Evolutionary conservation across 1,140 invertebrate species (phyloP).

Genomic region (Argopecten irradians): DNA sequence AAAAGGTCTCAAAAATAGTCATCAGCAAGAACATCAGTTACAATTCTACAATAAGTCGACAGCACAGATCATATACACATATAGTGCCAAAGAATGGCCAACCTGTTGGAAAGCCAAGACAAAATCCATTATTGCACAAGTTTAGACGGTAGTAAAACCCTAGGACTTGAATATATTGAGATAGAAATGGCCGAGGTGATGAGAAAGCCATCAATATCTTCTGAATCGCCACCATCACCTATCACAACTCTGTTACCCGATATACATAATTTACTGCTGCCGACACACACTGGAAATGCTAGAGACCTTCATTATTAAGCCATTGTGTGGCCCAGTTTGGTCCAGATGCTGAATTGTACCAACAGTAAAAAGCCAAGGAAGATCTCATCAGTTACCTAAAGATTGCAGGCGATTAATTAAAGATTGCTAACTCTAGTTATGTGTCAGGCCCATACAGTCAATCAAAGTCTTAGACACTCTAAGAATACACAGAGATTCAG

Average conservation of each 20-base stretch:
- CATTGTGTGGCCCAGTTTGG: not conserved
- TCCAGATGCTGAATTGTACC: not conserved
- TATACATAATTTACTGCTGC: not conserved
- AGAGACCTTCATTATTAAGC: not conserved
- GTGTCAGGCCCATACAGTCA: not conserved
- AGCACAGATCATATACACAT: too few species aligned
- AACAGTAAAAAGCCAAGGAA: not conserved
- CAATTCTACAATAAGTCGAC: too few species aligned
- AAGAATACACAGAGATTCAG: not conserved
- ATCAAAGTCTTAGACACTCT: not conserved
- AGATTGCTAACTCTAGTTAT: not conserved
- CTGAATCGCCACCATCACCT: not conserved
- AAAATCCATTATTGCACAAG: not conserved
- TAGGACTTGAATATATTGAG: not conserved
- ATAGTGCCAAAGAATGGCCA: too few species aligned
- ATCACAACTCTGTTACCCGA: not conserved
- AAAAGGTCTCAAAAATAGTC: too few species aligned
- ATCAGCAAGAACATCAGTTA: too few species aligned
- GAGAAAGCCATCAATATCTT: slow-evolving; percentile 10
- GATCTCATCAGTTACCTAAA: not conserved
- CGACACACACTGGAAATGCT: not conserved
- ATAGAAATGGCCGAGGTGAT: not conserved
- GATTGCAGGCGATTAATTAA: not conserved
- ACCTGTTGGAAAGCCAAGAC: too few species aligned
- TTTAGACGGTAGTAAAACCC: slow-evolving; percentile 17